phyloP scores from a whole-genome alignment of 2,888 invertebrate species.

The Trissoscelio sp. region DNA sequence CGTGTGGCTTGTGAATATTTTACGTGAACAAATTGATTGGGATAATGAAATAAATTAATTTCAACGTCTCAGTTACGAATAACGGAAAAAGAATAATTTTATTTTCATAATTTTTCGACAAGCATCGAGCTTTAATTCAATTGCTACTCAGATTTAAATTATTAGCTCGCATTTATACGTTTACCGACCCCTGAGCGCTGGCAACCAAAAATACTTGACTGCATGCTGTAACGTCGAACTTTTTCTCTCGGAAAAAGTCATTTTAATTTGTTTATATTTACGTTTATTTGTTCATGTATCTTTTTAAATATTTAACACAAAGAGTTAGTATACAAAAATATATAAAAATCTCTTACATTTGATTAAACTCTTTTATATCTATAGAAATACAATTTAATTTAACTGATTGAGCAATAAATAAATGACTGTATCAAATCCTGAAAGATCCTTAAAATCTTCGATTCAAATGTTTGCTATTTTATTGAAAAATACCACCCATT shows the following conservation, averaged over 20 bases:
- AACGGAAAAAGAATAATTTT: constrained; percentile 2
- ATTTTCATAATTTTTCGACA: constrained; percentile 6
- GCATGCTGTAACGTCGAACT: constrained; percentile 7
- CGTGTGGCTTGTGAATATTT: background rate
- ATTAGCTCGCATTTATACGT: background rate
- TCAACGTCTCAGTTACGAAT: constrained; percentile 4
- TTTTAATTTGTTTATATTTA: background rate
- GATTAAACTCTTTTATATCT: too few relatives aligned
- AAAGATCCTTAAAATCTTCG: too few relatives aligned
- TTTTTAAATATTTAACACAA: too few relatives aligned
- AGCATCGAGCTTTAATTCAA: background rate
- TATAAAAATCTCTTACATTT: too few relatives aligned
- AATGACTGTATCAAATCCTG: too few relatives aligned
- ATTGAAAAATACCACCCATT: too few relatives aligned
- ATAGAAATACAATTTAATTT: too few relatives aligned
- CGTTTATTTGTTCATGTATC: background rate
- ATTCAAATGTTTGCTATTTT: too few relatives aligned
- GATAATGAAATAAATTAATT: constrained; percentile 18
- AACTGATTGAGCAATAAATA: too few relatives aligned
- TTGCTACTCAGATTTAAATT: background rate
- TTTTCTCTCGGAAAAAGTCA: background rate
- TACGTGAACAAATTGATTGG: constrained; percentile 1
- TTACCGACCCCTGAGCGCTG: background rate
- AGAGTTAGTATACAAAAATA: too few relatives aligned
- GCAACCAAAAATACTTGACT: constrained; percentile 27